Evolutionary conservation across 2,888 invertebrate genomes (phyloP).

Genomic region (Ommatoiulus sabulosus): DNA sequence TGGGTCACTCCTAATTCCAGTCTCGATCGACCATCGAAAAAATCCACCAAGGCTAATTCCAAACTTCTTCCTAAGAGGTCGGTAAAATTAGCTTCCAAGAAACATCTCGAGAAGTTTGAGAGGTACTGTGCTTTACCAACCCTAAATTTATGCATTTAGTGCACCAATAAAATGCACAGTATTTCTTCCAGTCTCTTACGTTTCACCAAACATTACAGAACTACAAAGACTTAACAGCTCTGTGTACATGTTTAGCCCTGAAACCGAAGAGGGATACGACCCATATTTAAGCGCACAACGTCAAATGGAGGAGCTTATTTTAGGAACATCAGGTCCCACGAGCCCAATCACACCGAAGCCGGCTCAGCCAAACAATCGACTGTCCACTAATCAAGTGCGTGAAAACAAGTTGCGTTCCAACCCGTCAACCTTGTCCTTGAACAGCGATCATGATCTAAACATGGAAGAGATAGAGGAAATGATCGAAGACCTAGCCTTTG

Average conservation of each 20-base stretch:
- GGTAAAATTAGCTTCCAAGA: slow-evolving; percentile 45
- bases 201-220: not conserved
- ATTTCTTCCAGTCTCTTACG: not conserved
- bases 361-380: not conserved
- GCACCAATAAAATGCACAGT: slow-evolving; percentile 4
- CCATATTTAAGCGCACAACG: slow-evolving; percentile 84
- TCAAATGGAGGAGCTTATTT: slow-evolving; percentile 82
- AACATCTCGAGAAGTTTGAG: not conserved
- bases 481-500: slow-evolving; percentile 46
- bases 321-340: not conserved
- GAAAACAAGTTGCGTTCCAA: slow-evolving; percentile 47
- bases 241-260: not conserved
- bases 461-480: slow-evolving; percentile 55
- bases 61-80: slow-evolving; percentile 52
- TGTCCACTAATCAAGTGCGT: slow-evolving; percentile 42
- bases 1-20: slow-evolving; percentile 53
- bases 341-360: not conserved
- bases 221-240: not conserved
- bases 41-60: not conserved
- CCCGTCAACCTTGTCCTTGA: slow-evolving; percentile 52
- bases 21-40: not conserved
- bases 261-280: slow-evolving; percentile 75
- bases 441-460: slow-evolving; percentile 49
- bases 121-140: slow-evolving; percentile 48
- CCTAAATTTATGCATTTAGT: not conserved